Evolutionary conservation across 2,113 vertebrate genomes (phyloP).

Genomic region (Copsychus sechellarum): DNA sequence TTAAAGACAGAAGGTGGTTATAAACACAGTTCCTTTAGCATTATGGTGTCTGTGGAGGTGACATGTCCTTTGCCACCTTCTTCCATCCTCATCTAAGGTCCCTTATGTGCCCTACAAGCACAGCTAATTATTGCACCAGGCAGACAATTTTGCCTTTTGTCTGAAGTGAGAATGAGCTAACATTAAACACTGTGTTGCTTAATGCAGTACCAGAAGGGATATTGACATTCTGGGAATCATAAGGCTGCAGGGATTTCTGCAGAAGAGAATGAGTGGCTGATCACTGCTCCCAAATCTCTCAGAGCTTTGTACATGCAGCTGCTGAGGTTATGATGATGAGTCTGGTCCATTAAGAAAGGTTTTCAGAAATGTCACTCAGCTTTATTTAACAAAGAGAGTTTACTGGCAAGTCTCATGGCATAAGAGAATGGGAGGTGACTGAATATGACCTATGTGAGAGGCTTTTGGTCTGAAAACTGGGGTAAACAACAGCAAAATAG

Average conservation of each 20-base stretch:
- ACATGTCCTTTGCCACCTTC: not conserved
- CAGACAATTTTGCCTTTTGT: not conserved
- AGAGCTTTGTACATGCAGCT: not conserved
- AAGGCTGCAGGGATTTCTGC: constrained; percentile 18
- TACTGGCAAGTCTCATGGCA: not conserved
- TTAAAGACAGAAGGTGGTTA: fast-evolving
- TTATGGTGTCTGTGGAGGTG: not conserved
- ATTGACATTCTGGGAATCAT: not conserved
- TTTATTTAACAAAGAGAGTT: constrained; percentile 27
- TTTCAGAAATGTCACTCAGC: constrained; percentile 46
- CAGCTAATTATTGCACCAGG: not conserved
- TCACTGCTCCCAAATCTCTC: not conserved
- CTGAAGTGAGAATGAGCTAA: not conserved
- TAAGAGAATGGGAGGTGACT: not conserved
- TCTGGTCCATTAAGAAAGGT: not conserved
- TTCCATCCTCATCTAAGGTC: not conserved
- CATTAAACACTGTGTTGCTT: not conserved
- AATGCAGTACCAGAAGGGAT: not conserved
- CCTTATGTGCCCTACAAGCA: not conserved
- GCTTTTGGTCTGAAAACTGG: not conserved
- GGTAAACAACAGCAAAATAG: not conserved
- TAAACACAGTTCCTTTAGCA: not conserved
- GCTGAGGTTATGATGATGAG: not conserved
- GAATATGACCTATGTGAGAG: not conserved
- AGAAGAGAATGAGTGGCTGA: not conserved